phyloP scores from a whole-genome alignment of 2,797 vertebrate species.

The Chaetodon trifasciatus region DNA sequence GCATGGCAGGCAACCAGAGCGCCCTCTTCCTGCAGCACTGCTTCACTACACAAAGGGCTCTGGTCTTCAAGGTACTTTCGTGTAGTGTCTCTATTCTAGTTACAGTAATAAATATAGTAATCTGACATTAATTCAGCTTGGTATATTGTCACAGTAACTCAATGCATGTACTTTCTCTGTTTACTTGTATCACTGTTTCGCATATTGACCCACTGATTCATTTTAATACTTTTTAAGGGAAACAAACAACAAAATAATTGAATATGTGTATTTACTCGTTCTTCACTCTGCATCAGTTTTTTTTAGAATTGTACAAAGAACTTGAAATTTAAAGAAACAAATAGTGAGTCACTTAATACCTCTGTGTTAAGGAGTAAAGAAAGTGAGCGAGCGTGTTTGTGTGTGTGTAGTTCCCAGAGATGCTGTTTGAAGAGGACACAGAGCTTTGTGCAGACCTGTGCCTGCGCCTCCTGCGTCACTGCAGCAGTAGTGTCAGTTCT shows the following conservation, averaged over 20 bases:
- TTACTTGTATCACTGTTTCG: background rate
- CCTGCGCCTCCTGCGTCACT: conserved; percentile 92
- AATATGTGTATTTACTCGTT: background rate
- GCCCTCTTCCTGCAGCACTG: conserved; percentile 93
- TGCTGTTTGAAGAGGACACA: conserved; percentile 95
- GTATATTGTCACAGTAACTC: background rate
- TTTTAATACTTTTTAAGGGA: background rate
- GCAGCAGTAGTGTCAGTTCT: conserved; percentile 88
- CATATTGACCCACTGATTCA: background rate
- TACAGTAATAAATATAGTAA: conserved; percentile 25
- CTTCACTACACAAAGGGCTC: conserved; percentile 92
- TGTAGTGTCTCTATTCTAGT: background rate
- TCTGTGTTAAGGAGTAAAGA: background rate
- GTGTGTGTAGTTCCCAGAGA: conserved; percentile 90
- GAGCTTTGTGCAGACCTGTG: conserved; percentile 95
- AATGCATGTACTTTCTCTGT: background rate
- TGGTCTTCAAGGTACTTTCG: conserved; percentile 88
- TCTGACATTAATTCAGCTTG: background rate
- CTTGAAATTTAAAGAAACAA: background rate
- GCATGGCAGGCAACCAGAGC: conserved; percentile 93
- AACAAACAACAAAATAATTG: background rate
- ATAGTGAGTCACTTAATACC: background rate
- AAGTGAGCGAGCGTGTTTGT: conserved; percentile 27
- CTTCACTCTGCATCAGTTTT: background rate
- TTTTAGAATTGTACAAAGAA: background rate